A percentile compares a stretch with the other conserved stretches of the same genome.
phyloP scores from a whole-genome alignment of 2,113 vertebrate species.

The Thinocorus orbignyianus region DNA sequence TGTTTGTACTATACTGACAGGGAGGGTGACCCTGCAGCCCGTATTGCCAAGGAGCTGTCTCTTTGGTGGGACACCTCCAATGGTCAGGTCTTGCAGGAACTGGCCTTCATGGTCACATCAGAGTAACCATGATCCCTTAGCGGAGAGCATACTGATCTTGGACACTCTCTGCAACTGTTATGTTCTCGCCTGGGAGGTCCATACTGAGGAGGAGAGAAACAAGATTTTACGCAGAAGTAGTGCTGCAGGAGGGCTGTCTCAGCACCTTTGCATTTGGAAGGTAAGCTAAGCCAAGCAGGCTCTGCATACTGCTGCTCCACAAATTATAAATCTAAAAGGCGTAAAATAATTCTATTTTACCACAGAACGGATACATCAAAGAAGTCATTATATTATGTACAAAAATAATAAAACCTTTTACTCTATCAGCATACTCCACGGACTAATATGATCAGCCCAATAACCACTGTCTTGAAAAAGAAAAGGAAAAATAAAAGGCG shows the following conservation, averaged over 20 bases:
- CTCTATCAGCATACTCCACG: not conserved
- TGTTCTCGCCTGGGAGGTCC: not conserved
- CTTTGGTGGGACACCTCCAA: accelerated
- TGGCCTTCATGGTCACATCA: not conserved
- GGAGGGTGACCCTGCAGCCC: not conserved
- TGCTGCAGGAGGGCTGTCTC: accelerated
- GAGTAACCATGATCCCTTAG: not conserved
- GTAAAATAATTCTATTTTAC: not conserved
- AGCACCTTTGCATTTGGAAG: accelerated
- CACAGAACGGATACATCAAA: not conserved
- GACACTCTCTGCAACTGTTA: accelerated
- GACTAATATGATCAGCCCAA: not conserved
- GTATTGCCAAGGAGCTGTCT: not conserved
- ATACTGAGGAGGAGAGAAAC: not conserved
- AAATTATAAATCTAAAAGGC: not conserved
- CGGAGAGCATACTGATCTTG: not conserved
- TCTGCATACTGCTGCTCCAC: not conserved
- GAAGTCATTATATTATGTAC: not conserved
- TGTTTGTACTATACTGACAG: not conserved
- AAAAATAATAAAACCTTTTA: not conserved
- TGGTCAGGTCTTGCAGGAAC: not conserved
- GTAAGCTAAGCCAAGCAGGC: not conserved
- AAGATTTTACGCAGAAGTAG: not conserved
- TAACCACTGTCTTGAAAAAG: not conserved
- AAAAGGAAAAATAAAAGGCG: not conserved